phyloP scores from a whole-genome alignment of 1,140 invertebrate genomes.

The Protaetia brevitarsis region DNA sequence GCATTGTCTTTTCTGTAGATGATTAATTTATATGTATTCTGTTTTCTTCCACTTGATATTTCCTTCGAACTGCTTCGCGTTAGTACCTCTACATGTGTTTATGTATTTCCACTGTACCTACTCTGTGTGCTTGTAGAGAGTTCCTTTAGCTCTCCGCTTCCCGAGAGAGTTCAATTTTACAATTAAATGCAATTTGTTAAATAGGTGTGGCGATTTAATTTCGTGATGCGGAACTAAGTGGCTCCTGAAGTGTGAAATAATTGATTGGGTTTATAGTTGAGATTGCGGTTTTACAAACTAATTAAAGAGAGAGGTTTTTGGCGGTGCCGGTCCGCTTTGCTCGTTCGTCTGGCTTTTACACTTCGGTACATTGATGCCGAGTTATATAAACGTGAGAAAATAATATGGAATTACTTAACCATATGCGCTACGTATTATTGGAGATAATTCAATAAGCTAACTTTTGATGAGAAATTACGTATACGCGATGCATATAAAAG shows the following conservation, averaged over 20 bases:
- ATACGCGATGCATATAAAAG: too few relatives aligned
- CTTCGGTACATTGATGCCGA: neutral
- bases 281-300: constrained; percentile 23
- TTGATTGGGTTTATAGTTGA: constrained; percentile 25
- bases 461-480: too few relatives aligned
- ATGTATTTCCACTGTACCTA: too few relatives aligned
- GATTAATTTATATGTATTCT: too few relatives aligned
- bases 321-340: neutral
- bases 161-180: constrained; percentile 19
- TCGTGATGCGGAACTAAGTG: constrained; percentile 18
- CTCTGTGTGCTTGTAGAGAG: neutral
- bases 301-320: constrained; percentile 9
- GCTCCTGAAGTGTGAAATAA: constrained; percentile 29
- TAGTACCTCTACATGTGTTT: too few relatives aligned
- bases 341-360: neutral
- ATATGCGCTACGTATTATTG: too few relatives aligned
- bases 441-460: too few relatives aligned
- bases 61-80: too few relatives aligned
- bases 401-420: too few relatives aligned
- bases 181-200: constrained; percentile 30
- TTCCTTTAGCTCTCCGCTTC: neutral
- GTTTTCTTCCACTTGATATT: too few relatives aligned
- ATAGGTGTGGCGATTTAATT: constrained; percentile 25
- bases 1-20: too few relatives aligned
- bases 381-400: too few relatives aligned